Evolutionary conservation across 2,888 invertebrate species (phyloP).

Genomic region (Baronia brevicornis): DNA sequence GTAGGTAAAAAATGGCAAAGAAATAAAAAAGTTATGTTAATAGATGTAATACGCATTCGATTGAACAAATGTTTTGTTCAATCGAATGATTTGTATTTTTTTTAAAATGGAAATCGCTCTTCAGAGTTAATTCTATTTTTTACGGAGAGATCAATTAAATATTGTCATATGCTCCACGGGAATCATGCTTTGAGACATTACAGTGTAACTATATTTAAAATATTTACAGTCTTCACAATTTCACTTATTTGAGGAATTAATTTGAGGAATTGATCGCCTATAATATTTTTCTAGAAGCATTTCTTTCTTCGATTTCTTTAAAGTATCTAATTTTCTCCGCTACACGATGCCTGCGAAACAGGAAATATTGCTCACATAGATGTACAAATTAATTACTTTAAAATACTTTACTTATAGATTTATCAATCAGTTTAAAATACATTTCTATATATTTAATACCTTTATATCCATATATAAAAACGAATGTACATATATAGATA

Average conservation of each 20-base stretch:
- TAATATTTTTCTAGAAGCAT: conserved; percentile 32
- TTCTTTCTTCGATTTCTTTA: conserved; percentile 6
- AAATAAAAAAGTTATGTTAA: too few species aligned
- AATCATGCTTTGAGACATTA: conserved; percentile 44
- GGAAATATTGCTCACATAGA: conserved; percentile 6
- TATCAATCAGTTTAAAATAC: too few species aligned
- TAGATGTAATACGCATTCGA: too few species aligned
- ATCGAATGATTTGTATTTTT: too few species aligned
- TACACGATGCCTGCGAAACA: conserved; percentile 40
- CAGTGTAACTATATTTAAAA: conserved; percentile 38
- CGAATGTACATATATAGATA: too few species aligned
- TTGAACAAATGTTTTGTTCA: too few species aligned
- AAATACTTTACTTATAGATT: too few species aligned
- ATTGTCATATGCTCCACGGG: conserved; percentile 71
- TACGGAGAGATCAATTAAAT: conserved; percentile 29
- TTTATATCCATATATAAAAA: too few species aligned
- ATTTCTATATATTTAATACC: too few species aligned
- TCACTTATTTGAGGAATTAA: conserved; percentile 32
- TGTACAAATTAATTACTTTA: conserved; percentile 2
- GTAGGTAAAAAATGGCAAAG: too few species aligned
- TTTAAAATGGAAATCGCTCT: conserved; percentile 27
- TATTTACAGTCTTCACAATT: conserved; percentile 68
- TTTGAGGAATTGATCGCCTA: conserved; percentile 18
- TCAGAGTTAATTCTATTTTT: conserved; percentile 23
- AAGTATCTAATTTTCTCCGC: conserved; percentile 1